Evolutionary conservation across 2,888 invertebrate species (phyloP).

Genomic region (Litoditis marina): DNA sequence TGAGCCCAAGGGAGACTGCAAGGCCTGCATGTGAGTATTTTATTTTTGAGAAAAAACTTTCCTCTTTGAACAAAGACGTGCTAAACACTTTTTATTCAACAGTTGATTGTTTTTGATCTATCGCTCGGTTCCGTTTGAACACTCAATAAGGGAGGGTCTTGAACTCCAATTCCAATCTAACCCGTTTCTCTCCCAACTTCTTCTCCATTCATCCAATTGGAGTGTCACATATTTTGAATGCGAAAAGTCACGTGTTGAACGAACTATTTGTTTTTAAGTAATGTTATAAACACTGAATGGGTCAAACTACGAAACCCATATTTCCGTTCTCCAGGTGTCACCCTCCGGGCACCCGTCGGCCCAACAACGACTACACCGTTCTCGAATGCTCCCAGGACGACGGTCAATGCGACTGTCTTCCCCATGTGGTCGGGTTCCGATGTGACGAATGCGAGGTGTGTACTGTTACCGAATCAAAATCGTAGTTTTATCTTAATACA

Average conservation of each 20-base stretch:
- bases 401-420: slow-evolving; percentile 64
- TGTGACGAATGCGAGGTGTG: slow-evolving; percentile 62
- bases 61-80: neutral
- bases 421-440: slow-evolving; percentile 63
- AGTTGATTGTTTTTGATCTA: too few species aligned
- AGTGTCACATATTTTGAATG: too few species aligned
- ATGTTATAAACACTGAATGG: neutral
- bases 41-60: neutral
- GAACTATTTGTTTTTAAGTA: too few species aligned
- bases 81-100: too few species aligned
- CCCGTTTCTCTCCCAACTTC: too few species aligned
- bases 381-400: slow-evolving; percentile 60
- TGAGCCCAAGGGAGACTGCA: slow-evolving; percentile 79
- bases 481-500: neutral
- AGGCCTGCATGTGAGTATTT: slow-evolving; percentile 50
- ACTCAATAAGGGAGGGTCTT: too few species aligned
- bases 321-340: slow-evolving; percentile 75
- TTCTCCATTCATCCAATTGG: too few species aligned
- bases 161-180: too few species aligned
- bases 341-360: slow-evolving; percentile 72
- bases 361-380: slow-evolving; percentile 54
- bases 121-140: too few species aligned
- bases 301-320: slow-evolving; percentile 49
- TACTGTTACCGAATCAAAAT: too few species aligned
- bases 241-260: too few species aligned